These are phyloP conservation scores for Dynastes tityus DNA, from an alignment of 2,888 invertebrate species.

Conservation along the genomic window DNA sequence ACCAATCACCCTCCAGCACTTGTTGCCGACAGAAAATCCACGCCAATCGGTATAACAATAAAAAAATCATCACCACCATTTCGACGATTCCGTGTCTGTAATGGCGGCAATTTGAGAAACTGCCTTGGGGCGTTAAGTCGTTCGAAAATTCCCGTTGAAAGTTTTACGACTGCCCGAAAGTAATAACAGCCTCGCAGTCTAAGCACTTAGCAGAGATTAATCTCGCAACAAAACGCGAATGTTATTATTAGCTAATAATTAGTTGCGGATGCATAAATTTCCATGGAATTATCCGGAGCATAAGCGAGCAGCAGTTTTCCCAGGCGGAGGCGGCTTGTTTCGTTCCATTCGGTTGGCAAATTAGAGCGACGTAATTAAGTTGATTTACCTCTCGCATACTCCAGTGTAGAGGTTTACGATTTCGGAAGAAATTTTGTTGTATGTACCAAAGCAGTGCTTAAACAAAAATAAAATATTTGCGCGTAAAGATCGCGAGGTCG, in stretches of 20 bases:
- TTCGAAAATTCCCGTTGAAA: slow-evolving; percentile 20
- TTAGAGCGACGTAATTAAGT: slow-evolving; percentile 28
- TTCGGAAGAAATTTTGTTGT: slow-evolving; percentile 15
- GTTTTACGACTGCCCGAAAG: neutral
- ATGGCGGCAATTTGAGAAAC: slow-evolving; percentile 18
- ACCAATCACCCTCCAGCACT: neutral
- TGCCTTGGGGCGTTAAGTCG: neutral
- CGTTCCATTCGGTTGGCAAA: slow-evolving; percentile 10
- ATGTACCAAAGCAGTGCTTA: neutral
- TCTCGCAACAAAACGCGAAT: slow-evolving; percentile 38
- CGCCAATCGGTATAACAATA: neutral
- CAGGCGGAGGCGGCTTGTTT: slow-evolving; percentile 2
- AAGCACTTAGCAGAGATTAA: slow-evolving; percentile 36
- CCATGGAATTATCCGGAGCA: slow-evolving; percentile 33
- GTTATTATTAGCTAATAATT: slow-evolving; percentile 42
- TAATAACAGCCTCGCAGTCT: slow-evolving; percentile 26
- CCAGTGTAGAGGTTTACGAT: neutral
- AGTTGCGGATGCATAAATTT: slow-evolving; percentile 39
- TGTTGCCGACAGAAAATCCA: slow-evolving; percentile 1
- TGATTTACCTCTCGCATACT: slow-evolving; percentile 6
- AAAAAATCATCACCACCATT: neutral
- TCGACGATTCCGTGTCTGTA: slow-evolving; percentile 5
- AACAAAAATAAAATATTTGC: too few species aligned
- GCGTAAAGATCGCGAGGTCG: too few species aligned
- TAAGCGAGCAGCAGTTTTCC: slow-evolving; percentile 15